Percentiles rank a stretch among this genome's conserved stretches.
Conservation (phyloP, 2,888 invertebrate genomes). For the Allacma fusca region DNA sequence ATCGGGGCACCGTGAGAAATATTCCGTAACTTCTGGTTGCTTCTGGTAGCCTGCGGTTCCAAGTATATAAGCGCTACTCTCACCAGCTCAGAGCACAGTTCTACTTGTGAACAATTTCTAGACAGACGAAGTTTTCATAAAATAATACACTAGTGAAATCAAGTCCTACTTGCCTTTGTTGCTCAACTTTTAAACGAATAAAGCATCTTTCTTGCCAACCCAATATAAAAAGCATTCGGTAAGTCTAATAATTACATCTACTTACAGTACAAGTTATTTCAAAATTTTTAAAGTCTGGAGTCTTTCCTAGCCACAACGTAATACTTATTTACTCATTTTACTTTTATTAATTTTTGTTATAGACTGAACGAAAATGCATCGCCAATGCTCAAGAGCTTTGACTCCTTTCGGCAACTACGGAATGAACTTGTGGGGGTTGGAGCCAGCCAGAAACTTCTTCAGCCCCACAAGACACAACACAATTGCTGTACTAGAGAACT, state of each 20-base stretch:
- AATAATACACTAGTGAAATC: no score
- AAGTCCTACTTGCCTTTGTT: no score
- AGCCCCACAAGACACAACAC: background rate
- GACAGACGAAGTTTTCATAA: no score
- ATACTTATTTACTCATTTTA: no score
- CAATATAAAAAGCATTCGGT: no score
- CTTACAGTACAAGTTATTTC: no score
- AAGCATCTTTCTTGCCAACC: no score
- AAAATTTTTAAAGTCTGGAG: background rate
- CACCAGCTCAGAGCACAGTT: background rate
- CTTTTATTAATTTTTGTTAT: background rate
- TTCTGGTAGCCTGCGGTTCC: background rate
- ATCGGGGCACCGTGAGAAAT: background rate
- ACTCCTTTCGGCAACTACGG: background rate
- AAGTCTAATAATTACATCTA: no score
- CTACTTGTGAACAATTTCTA: background rate
- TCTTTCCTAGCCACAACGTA: background rate
- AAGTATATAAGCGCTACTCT: background rate
- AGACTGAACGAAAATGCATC: background rate
- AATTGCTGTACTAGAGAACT: constrained; percentile 34
- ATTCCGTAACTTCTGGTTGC: background rate
- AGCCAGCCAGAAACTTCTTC: background rate
- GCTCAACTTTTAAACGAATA: no score
- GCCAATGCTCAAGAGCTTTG: constrained; percentile 7
- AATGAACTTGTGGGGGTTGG: background rate